A percentile compares a stretch with the other conserved stretches of the same genome.
Conservation (phyloP, 2,888 invertebrate species). For the Ectemnius continuus region DNA sequence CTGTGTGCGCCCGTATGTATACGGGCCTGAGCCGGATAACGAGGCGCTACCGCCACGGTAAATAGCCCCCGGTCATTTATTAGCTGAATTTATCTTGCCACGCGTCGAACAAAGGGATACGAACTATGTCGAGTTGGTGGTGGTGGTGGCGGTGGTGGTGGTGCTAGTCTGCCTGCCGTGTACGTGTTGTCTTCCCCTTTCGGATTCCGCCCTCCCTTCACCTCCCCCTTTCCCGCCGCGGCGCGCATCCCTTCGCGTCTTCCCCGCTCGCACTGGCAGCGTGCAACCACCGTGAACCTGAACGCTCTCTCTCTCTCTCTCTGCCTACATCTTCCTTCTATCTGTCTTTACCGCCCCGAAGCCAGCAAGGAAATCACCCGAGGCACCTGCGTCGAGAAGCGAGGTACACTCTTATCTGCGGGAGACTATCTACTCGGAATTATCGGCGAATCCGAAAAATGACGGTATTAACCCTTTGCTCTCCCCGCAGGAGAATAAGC, state of each 20-base stretch:
- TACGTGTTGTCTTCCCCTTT: conserved; percentile 45
- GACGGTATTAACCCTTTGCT: conserved; percentile 42
- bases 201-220: conserved; percentile 10
- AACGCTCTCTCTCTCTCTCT: conserved; percentile 9
- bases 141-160: too few species aligned
- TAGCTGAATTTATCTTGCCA: conserved; percentile 72
- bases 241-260: too few species aligned
- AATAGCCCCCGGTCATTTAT: conserved; percentile 73
- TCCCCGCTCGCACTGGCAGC: not conserved
- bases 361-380: conserved; percentile 37
- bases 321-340: not conserved
- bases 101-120: conserved; percentile 72
- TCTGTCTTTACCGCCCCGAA: conserved; percentile 22
- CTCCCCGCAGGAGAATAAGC: not conserved
- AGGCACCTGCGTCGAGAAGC: conserved; percentile 56
- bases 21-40: conserved; percentile 70
- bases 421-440: conserved; percentile 55
- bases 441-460: conserved; percentile 60
- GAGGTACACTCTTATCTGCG: conserved; percentile 41
- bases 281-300: not conserved
- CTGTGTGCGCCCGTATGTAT: conserved; percentile 55
- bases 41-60: conserved; percentile 76
- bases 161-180: too few species aligned
- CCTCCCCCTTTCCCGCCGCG: not conserved
- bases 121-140: conserved; percentile 48